Evolutionary conservation across 2,113 vertebrate genomes (phyloP).

Genomic region (Aphyosemion australe): DNA sequence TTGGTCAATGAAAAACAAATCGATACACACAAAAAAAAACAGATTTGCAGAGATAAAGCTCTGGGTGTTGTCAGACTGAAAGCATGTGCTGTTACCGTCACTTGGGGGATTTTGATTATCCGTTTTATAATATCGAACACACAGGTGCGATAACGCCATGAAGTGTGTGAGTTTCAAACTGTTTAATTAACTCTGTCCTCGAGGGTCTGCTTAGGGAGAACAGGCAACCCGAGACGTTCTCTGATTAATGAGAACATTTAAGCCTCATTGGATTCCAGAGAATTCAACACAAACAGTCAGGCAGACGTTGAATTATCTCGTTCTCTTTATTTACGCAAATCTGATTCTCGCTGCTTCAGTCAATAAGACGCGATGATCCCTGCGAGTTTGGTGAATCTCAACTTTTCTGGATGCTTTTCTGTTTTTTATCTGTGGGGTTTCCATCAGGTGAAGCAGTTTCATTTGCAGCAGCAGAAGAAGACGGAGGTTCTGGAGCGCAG

Average conservation of each 20-base stretch:
- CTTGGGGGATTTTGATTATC: constrained; percentile 44
- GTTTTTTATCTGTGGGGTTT: constrained; percentile 38
- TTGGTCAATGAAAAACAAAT: neutral
- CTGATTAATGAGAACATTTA: constrained; percentile 78
- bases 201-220: constrained; percentile 45
- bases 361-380: constrained; percentile 66
- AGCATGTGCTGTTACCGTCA: constrained; percentile 19
- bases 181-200: constrained; percentile 74
- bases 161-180: constrained; percentile 34
- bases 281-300: constrained; percentile 47
- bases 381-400: constrained; percentile 23
- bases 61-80: constrained; percentile 26
- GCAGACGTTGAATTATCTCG: constrained; percentile 72
- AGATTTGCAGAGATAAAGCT: constrained; percentile 3
- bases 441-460: constrained; percentile 85
- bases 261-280: constrained; percentile 67
- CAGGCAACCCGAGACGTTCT: constrained; percentile 47
- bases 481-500: constrained; percentile 81
- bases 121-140: constrained; percentile 33
- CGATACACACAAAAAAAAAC: neutral
- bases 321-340: constrained; percentile 67
- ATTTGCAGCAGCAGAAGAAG: constrained; percentile 82
- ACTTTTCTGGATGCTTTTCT: constrained; percentile 18
- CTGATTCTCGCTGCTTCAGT: constrained; percentile 61
- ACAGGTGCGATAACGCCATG: constrained; percentile 25